Evolutionary conservation across 2,113 vertebrate genomes (phyloP).

Genomic region (Crotalus helleri): DNA sequence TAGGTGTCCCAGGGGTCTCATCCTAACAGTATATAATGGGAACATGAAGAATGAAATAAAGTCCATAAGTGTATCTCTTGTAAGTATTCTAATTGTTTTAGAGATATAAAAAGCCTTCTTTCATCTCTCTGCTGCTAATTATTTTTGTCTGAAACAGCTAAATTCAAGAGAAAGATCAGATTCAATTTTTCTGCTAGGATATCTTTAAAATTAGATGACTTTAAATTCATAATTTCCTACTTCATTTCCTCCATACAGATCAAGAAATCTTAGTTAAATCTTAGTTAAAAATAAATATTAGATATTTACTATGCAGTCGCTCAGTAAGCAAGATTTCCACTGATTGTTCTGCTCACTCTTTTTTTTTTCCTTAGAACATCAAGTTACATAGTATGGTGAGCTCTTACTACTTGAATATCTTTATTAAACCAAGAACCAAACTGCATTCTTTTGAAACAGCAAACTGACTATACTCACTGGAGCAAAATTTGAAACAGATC

Average conservation of each 20-base stretch:
- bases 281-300: background rate
- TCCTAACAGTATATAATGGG: conserved; percentile 73
- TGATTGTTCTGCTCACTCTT: background rate
- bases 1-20: conserved; percentile 90
- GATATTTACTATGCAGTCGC: background rate
- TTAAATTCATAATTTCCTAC: background rate
- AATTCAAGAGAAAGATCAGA: background rate
- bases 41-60: background rate
- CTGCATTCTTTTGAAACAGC: background rate
- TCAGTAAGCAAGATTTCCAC: too few species aligned
- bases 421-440: background rate
- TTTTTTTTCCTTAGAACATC: background rate
- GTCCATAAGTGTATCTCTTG: background rate
- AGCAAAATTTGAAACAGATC: background rate
- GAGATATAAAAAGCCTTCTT: background rate
- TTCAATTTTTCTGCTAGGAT: background rate
- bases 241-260: background rate
- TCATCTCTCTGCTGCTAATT: background rate
- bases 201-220: background rate
- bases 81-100: background rate
- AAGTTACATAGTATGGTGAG: background rate
- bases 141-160: background rate
- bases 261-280: background rate
- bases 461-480: background rate
- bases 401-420: background rate